phyloP scores from a whole-genome alignment of 2,797 vertebrate genomes.

The Aplochiton taeniatus region DNA sequence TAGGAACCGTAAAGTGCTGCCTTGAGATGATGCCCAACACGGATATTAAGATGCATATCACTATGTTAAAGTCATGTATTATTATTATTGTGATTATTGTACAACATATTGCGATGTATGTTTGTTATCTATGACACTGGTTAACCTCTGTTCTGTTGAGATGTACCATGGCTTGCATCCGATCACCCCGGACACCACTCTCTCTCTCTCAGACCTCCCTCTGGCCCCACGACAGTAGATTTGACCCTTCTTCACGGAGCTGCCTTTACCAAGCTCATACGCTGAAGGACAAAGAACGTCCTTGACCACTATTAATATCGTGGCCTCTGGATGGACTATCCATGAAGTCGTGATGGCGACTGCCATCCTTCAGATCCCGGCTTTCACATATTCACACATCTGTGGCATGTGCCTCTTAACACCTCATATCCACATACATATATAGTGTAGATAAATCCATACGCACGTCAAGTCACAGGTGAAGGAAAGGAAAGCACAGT shows the following conservation, averaged over 20 bases:
- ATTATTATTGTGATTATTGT: constrained; percentile 38
- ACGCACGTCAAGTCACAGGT: no score
- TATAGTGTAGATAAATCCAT: not conserved
- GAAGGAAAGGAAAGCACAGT: no score
- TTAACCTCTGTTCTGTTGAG: no score
- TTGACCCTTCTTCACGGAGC: no score
- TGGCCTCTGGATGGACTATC: no score
- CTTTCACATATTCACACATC: not conserved
- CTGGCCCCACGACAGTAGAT: no score
- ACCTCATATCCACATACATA: not conserved
- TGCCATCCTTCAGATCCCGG: not conserved
- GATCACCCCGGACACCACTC: constrained; percentile 54
- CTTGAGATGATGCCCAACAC: constrained; percentile 43
- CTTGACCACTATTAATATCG: no score
- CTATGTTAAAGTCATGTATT: constrained; percentile 36
- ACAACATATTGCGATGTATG: constrained; percentile 35
- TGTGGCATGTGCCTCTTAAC: no score
- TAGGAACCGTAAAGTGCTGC: constrained; percentile 29
- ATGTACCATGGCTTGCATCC: constrained; percentile 20
- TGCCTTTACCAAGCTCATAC: no score
- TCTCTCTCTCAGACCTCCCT: constrained; percentile 49
- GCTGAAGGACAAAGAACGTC: no score
- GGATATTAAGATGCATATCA: not conserved
- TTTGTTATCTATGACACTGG: no score
- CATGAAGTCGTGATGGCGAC: not conserved